phyloP scores from a whole-genome alignment of 2,797 vertebrate species.

The Sphaeramia orbicularis region DNA sequence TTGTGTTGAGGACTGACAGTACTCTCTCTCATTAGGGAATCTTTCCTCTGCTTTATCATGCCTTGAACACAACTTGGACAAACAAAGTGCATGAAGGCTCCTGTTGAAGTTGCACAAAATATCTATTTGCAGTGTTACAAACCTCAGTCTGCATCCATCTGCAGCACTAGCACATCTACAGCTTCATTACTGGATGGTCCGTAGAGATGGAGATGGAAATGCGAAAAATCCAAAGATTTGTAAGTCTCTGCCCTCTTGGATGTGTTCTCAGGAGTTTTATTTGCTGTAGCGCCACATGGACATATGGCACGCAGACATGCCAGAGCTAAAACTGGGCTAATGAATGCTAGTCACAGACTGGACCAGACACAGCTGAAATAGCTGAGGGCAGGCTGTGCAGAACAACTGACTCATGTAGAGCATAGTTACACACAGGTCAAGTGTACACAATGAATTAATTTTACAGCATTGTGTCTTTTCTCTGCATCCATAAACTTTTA shows the following conservation, averaged over 20 bases:
- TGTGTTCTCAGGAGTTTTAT: constrained; percentile 42
- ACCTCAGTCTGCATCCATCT: constrained; percentile 31
- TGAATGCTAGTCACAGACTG: constrained; percentile 25
- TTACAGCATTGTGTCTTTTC: no score
- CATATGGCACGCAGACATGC: constrained; percentile 44
- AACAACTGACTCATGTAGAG: constrained; percentile 21
- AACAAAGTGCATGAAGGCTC: constrained; percentile 6
- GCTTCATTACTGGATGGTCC: constrained; percentile 12
- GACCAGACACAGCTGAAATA: constrained; percentile 22
- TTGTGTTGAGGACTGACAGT: constrained; percentile 39
- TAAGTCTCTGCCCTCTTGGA: constrained; percentile 22
- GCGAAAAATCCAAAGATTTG: constrained; percentile 39
- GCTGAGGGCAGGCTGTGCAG: constrained; percentile 21
- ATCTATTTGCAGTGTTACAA: background rate
- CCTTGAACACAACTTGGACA: constrained; percentile 14
- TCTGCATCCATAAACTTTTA: background rate
- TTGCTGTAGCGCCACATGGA: constrained; percentile 33
- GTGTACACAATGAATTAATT: background rate
- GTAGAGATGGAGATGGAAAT: constrained; percentile 11
- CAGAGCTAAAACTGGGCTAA: constrained; percentile 45
- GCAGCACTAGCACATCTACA: constrained; percentile 17
- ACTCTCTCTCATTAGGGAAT: constrained; percentile 15
- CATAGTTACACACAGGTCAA: constrained; percentile 6
- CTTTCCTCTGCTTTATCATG: constrained; percentile 5
- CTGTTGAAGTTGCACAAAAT: constrained; percentile 16